Conservation (phyloP, 2,113 vertebrate species). For the Todiramphus chloris region DNA sequence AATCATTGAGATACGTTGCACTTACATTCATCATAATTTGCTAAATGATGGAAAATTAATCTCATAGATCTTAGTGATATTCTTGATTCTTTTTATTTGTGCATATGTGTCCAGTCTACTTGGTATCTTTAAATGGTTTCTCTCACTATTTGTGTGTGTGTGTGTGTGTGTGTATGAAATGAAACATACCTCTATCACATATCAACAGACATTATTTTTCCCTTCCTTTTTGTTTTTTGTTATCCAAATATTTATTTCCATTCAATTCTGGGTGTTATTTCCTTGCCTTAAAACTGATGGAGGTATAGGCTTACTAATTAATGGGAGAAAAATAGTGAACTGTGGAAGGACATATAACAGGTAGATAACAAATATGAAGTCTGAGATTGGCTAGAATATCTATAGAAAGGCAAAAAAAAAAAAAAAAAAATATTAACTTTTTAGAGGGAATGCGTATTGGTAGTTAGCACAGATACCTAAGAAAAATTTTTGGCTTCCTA, state of each 20-base stretch:
- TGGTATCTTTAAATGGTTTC: neutral
- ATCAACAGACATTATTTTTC: neutral
- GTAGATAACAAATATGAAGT: neutral
- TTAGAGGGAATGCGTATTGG: neutral
- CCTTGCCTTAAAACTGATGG: neutral
- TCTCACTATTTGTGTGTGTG: neutral
- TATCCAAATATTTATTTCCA: neutral
- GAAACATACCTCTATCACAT: neutral
- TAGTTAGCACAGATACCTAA: neutral
- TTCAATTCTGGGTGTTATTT: neutral
- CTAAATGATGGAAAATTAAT: neutral
- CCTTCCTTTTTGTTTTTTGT: fast-evolving
- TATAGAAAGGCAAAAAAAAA: neutral
- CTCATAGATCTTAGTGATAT: neutral
- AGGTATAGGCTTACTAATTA: neutral
- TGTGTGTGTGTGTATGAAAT: neutral
- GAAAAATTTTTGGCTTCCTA: neutral
- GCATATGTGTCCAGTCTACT: neutral
- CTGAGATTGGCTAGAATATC: neutral
- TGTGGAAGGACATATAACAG: neutral
- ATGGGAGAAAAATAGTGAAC: neutral
- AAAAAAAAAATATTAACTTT: too few species aligned
- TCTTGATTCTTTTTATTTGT: neutral
- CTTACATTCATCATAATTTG: neutral
- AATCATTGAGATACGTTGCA: neutral